These are phyloP conservation scores for Nilaparvata lugens DNA, from an alignment of 1,140 invertebrate species.

Conservation along the genomic window DNA sequence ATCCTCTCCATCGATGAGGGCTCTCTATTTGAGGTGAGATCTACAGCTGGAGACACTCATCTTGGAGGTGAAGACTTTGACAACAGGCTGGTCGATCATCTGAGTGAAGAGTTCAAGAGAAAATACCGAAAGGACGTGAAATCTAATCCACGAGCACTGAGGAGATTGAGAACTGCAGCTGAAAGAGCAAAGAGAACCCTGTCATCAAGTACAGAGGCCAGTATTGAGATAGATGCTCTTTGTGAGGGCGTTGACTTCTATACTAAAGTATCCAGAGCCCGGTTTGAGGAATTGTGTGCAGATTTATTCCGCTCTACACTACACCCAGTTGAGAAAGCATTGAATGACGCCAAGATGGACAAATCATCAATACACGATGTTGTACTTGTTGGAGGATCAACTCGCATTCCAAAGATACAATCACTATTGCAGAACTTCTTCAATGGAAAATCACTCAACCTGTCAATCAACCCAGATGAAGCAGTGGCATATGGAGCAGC, in stretches of 20 bases:
- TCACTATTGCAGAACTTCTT: conserved; percentile 47
- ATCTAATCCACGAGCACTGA: conserved; percentile 39
- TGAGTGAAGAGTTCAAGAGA: conserved; percentile 46
- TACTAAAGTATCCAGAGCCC: conserved; percentile 47
- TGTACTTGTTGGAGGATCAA: conserved; percentile 60
- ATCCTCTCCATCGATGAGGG: conserved; percentile 42
- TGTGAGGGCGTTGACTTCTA: conserved; percentile 50
- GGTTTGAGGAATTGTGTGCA: conserved; percentile 52
- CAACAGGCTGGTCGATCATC: conserved; percentile 64
- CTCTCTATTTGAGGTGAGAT: conserved; percentile 70
- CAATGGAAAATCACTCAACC: conserved; percentile 50
- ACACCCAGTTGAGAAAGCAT: conserved; percentile 54
- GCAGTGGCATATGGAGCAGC: conserved; percentile 60
- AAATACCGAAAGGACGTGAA: conserved; percentile 42
- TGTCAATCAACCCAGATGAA: conserved; percentile 72
- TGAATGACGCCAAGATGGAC: conserved; percentile 57
- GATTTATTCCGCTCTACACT: conserved; percentile 49
- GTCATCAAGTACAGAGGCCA: conserved; percentile 47
- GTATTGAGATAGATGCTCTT: conserved; percentile 46
- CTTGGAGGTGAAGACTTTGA: conserved; percentile 77
- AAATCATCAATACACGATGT: conserved; percentile 55
- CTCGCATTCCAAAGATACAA: conserved; percentile 45
- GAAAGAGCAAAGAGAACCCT: conserved; percentile 49
- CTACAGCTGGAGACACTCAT: conserved; percentile 68
- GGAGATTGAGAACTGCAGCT: conserved; percentile 54